phyloP scores from a whole-genome alignment of 2,113 vertebrate genomes.

The Eretmochelys imbricata region DNA sequence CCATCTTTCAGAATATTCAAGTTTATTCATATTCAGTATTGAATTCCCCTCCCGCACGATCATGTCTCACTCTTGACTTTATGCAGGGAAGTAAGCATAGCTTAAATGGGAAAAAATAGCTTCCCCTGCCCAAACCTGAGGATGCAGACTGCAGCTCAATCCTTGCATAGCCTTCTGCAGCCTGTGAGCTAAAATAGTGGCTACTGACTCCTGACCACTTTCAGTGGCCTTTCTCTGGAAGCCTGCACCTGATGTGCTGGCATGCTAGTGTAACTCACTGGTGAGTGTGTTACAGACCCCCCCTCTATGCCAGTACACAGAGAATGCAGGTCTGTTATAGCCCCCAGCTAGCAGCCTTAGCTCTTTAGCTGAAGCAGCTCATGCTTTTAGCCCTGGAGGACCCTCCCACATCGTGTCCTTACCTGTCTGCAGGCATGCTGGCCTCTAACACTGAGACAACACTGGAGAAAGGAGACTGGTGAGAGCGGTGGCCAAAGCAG shows the following conservation, averaged over 20 bases:
- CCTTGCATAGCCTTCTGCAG: background rate
- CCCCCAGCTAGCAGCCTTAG: background rate
- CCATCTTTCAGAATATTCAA: background rate
- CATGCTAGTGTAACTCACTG: background rate
- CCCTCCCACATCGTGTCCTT: too few species aligned
- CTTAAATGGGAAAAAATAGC: accelerated
- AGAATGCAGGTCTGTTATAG: background rate
- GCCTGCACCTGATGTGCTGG: background rate
- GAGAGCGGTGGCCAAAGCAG: background rate
- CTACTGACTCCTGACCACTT: background rate
- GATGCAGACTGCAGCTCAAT: accelerated
- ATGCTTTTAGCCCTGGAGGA: background rate
- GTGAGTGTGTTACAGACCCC: background rate
- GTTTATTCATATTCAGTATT: background rate
- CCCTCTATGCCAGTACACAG: background rate
- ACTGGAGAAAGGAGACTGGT: background rate
- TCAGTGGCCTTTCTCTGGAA: background rate
- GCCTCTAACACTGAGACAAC: background rate
- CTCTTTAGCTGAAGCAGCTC: background rate
- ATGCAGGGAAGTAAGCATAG: background rate
- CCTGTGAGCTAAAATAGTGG: background rate
- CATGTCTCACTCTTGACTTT: background rate
- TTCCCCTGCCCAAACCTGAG: background rate
- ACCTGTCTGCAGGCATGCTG: background rate
- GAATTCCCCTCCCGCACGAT: background rate